Evolutionary conservation across 2,888 invertebrate species (phyloP).

Genomic region (Serrognathus titanus): DNA sequence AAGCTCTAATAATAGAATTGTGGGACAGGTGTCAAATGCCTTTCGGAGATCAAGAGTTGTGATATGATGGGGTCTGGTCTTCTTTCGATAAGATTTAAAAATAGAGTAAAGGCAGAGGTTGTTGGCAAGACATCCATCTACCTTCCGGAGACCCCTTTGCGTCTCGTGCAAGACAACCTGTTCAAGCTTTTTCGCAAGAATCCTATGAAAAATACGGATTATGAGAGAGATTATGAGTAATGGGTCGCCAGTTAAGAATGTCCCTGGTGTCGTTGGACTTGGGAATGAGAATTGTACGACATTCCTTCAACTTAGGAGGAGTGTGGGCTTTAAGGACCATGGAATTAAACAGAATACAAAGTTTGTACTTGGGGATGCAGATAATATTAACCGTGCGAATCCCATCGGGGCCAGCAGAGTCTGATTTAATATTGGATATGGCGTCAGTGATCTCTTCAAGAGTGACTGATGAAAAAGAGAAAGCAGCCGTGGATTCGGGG

Average conservation of each 20-base stretch:
- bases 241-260: background rate
- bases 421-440: background rate
- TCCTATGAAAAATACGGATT: background rate
- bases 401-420: background rate
- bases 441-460: background rate
- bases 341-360: background rate
- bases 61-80: slow-evolving; percentile 34
- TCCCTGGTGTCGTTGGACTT: background rate
- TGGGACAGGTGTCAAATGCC: slow-evolving; percentile 31
- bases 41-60: slow-evolving; percentile 32
- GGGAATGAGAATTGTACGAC: background rate
- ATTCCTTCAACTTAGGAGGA: background rate
- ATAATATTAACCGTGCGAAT: background rate
- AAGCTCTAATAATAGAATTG: slow-evolving; percentile 26
- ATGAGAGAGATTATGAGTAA: background rate
- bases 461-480: background rate
- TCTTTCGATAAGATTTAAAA: slow-evolving; percentile 29
- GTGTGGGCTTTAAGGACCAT: background rate
- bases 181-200: background rate
- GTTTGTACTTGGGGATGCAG: background rate
- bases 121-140: slow-evolving; percentile 42
- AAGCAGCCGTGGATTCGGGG: background rate
- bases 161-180: too few relatives aligned
- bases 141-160: slow-evolving; percentile 35
- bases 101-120: slow-evolving; percentile 32